Conservation (phyloP, 2,113 vertebrate species). For the Ctenomys sociabilis region DNA sequence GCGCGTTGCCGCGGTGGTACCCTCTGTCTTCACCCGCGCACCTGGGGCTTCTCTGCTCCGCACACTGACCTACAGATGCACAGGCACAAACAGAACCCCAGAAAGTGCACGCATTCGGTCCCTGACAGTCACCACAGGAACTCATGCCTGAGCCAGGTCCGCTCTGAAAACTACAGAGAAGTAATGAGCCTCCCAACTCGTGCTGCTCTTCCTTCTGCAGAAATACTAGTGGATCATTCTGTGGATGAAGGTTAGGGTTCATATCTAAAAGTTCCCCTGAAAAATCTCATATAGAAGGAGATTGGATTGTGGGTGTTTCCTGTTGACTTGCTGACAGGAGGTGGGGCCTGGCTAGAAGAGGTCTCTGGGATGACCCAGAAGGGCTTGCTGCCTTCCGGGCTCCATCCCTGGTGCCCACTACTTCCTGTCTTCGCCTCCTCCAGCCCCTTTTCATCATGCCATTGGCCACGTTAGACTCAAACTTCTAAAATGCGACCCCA, state of each 20-base stretch:
- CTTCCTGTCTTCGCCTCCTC: background rate
- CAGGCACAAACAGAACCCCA: background rate
- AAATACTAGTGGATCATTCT: background rate
- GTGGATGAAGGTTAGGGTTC: background rate
- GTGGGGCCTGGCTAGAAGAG: background rate
- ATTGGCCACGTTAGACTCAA: background rate
- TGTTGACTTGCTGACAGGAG: background rate
- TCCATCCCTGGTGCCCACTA: background rate
- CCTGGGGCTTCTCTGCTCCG: background rate
- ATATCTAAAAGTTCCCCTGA: background rate
- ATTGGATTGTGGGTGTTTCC: background rate
- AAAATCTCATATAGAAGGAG: background rate
- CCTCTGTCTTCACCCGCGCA: background rate
- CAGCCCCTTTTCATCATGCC: background rate
- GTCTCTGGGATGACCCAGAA: background rate
- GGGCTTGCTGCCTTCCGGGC: background rate
- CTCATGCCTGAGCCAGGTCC: background rate
- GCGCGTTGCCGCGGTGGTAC: background rate
- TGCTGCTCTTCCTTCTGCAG: background rate
- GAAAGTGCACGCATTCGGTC: fast-evolving
- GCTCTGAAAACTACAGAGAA: background rate
- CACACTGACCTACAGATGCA: too few species aligned
- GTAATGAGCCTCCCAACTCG: background rate
- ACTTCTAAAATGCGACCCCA: background rate
- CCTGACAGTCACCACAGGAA: background rate